Base-by-base conservation (phyloP, 1,140 invertebrate genomes). In the Chlorops oryzae region DNA sequence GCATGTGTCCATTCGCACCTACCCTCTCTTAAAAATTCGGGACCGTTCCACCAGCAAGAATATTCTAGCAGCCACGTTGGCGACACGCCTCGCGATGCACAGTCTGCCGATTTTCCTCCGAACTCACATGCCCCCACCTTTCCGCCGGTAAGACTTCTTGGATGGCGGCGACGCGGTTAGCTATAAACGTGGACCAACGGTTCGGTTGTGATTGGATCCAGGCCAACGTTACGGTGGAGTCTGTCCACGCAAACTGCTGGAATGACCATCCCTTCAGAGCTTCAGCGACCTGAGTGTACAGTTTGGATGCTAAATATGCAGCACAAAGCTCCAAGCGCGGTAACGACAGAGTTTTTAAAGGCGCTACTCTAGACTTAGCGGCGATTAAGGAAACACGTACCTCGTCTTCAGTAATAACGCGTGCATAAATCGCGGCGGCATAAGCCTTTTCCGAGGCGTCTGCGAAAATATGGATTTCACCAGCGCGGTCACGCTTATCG, bases 161-260 rank as follows among this genome's bases (percentile, higher is more conserved):
- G 7, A 73, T 69, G 48, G 66, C 59, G 2, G 51, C 38, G 0
- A 71, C 60, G 20, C 72, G 50, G 40, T 72, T 67, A 7, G 62
- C 59, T 0, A 74, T 62, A 48, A 72, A 74, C 12, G 44, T 58
- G 35, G 66, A 62, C 62, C 63, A 69, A 25, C 39, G 50, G 18
- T 23, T 53, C 17, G 56, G 43, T 1, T 52, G 50, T 13, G 45
- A 59, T 34, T 61, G 52, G 6, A 73, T 38, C 69, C 69, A 72
- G 5, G 58, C 57, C 5, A 73, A 50, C 0, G 58, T 55, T 1
- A 67, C 57, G 23, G 59, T 55, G 1, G 64, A 68, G 51, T 72
- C 64, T 3, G 58, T 53, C 62, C 62, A 67, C 10, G 54, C 50
- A 42, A 5, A 42, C 20, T 21, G 7, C 18, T 24, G 13, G 7